Evolutionary conservation across 2,113 vertebrate species (phyloP), one percentile per base, ranked within the genome.

Genomic region (Dromas ardeola): DNA sequence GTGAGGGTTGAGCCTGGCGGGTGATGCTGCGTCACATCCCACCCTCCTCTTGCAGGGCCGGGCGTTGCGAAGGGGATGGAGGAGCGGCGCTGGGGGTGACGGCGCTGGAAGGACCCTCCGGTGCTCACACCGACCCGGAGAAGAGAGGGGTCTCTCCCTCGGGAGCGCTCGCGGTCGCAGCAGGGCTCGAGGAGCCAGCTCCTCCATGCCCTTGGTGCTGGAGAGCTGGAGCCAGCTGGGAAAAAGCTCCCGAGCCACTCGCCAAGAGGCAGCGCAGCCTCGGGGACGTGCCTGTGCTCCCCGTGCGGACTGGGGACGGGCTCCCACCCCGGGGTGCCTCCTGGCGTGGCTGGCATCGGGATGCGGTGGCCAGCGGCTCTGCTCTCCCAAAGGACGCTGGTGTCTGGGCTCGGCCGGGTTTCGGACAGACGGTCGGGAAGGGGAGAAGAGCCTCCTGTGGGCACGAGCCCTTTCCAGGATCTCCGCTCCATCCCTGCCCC

Each of bases 81-180:
- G 87, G 10, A 84, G 81, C 32, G 6, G 84, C 9, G 4, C 84
- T 19, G 6, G 78, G 72, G 40, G 18, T 22, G 19, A 8, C 32
- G 4, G 62, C 3, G 43, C 81, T 53, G 90, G 85, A 50, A 45
- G 61, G 58, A 82, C 22, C 73, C 85, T 22, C n/a, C 6, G 5
- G 82, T 5, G 88, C n/a, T 0, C 0, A 8, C 40, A 32, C 11
- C 4, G 13, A 59, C 49, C 30, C 1, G 4, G 45, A 40, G 84
- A 81, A 38, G 49, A 87, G 67, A 42, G 42, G 42, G 32, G 29
- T 34, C 42, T 53, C 9, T 70, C 40, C 56, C 53, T 42, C 1
- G 9, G 76, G n/a, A 53, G 2, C 1, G 0, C 58, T 55, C 4
- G 1, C 0, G 30, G 29, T 15, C 34, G n/a, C 77, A 58, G 4